phyloP scores from a whole-genome alignment of 2,888 invertebrate genomes.

The Sympetrum striolatum region DNA sequence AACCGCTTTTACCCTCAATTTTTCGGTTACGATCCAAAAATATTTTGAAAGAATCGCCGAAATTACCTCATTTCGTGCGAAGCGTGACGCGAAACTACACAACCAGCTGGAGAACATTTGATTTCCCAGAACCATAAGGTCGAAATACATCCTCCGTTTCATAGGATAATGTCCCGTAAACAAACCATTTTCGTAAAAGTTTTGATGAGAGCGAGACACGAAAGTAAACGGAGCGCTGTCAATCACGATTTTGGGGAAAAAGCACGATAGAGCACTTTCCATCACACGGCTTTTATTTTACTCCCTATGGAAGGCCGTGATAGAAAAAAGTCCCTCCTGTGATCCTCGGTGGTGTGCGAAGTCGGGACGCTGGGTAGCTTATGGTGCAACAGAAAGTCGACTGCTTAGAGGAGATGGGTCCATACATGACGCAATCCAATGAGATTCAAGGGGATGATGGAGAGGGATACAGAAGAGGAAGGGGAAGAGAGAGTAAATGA shows the following conservation, averaged over 20 bases:
- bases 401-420: background rate
- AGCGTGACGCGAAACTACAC: no score
- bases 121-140: background rate
- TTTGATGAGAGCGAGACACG: background rate
- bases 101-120: background rate
- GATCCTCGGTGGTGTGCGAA: background rate
- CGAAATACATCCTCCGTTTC: background rate
- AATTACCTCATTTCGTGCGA: no score
- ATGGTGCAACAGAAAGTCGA: background rate
- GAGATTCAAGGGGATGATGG: background rate
- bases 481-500: background rate
- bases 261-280: background rate
- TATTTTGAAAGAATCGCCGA: no score
- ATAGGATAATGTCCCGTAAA: background rate
- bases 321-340: background rate
- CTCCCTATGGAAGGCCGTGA: background rate
- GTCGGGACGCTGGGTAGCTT: background rate
- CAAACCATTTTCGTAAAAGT: background rate
- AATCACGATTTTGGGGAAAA: background rate
- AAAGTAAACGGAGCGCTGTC: background rate
- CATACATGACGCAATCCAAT: background rate
- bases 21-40: no score
- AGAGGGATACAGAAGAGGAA: background rate
- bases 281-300: background rate
- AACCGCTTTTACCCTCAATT: no score